Base-by-base conservation (phyloP, 2,888 invertebrate species). In the Thelaira solivaga region DNA sequence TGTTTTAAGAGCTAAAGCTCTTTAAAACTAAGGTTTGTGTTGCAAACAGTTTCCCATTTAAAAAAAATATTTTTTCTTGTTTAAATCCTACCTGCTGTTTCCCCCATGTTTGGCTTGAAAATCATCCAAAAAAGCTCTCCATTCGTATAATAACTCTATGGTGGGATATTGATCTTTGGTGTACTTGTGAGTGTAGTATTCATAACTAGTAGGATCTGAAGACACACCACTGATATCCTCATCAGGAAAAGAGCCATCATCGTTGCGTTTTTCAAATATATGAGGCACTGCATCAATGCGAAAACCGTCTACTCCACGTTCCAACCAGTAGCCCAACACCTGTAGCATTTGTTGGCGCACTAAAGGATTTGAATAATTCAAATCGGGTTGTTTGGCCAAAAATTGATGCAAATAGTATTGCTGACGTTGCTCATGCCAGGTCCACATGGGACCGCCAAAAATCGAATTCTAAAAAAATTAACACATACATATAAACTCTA, bases 291-390 rank as follows among this genome's bases (percentile, higher is more conserved):
- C 93, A 81, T 93, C 93, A 0, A 95, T 89, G 55, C 95, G 91
- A 84, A 95, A 94, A 0, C 96, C 96, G 83, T 94, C 94, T 0
- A 93, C 92, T 0, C 95, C 95, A 68, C 91, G 91, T 53, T 93
- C 91, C 16, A 96, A 86, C 95, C 95, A 96, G 85, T 92, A 94
- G 31, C 88, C 87, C 82, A 95, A 86, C 8, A 88, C 86, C 82
- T 92, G 92, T 88, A 92, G 91, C 90, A 92, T 91, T 75, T 90
- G 90, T 1, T 84, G 83, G 2, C 88, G 87, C 3, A 94, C 85
- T 0, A 77, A 80, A 0, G 89, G 84, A 84, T 90, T 91, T 0
- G 91, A 89, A 82, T 91, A 92, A 85, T 94, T 93, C 0, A 94
- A 88, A 84, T 94, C 93, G 0, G 93, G 92, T 82, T 93, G 93